Evolutionary conservation across 2,797 vertebrate genomes (phyloP).

Genomic region (Thripadectes ignobilis): DNA sequence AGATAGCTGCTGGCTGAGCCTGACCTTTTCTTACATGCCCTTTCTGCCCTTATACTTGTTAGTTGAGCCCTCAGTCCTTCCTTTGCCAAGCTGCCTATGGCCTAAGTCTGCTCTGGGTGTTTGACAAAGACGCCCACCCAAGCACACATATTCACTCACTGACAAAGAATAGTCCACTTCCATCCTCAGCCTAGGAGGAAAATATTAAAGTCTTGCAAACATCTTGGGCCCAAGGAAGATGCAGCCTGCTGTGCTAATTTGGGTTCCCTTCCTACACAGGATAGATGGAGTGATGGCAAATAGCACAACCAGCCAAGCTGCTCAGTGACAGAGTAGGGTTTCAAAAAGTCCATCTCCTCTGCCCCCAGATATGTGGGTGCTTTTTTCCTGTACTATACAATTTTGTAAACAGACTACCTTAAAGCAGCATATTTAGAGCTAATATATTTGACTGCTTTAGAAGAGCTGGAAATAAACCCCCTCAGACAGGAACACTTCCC

Average conservation of each 20-base stretch:
- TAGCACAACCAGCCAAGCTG: background rate
- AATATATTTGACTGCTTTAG: background rate
- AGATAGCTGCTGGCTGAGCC: background rate
- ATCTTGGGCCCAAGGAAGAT: background rate
- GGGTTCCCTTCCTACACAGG: background rate
- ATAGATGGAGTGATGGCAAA: background rate
- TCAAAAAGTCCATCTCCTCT: background rate
- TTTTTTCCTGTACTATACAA: background rate
- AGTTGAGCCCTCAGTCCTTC: background rate
- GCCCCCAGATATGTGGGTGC: background rate
- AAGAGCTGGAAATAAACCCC: background rate
- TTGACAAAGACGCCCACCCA: background rate
- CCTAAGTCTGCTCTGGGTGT: background rate
- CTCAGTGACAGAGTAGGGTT: rapidly evolving
- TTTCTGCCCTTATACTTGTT: background rate
- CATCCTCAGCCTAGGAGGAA: background rate
- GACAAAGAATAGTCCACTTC: background rate
- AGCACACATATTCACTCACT: background rate
- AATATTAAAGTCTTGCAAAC: background rate
- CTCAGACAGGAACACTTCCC: background rate
- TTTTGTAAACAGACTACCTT: background rate
- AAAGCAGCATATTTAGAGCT: background rate
- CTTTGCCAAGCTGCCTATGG: background rate
- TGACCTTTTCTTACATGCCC: background rate
- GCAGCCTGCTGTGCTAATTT: background rate